phyloP scores from a whole-genome alignment of 2,888 invertebrate species.

The Aelia acuminata region DNA sequence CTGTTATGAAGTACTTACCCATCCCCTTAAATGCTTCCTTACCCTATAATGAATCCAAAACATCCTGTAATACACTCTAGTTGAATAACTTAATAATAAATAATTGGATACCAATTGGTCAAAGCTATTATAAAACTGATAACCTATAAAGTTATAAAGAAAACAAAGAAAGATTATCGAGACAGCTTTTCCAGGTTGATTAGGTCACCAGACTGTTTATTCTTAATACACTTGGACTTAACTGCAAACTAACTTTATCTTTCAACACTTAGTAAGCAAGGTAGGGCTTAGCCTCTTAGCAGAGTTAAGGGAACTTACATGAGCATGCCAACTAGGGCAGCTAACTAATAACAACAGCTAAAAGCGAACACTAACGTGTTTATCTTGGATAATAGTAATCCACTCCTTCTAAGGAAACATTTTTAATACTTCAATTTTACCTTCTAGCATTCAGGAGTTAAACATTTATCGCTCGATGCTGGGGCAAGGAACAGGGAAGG shows the following conservation, averaged over 20 bases:
- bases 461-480: neutral
- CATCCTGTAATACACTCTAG: too few species aligned
- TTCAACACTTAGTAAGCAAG: constrained; percentile 16
- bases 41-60: too few species aligned
- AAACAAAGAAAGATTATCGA: neutral
- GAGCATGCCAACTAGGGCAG: constrained; percentile 4
- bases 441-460: neutral
- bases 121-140: neutral
- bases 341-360: constrained; percentile 42
- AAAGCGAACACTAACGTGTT: constrained; percentile 33
- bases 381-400: constrained; percentile 30
- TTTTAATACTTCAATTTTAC: neutral
- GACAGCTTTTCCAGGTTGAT: neutral
- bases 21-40: too few species aligned
- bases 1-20: too few species aligned
- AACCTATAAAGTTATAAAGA: neutral
- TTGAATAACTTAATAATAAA: too few species aligned
- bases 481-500: neutral
- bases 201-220: constrained; percentile 17
- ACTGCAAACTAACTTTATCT: constrained; percentile 37
- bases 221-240: constrained; percentile 45
- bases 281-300: constrained; percentile 41
- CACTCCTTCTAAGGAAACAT: neutral
- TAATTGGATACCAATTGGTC: neutral
- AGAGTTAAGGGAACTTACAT: constrained; percentile 40